phyloP scores from a whole-genome alignment of 2,888 invertebrate genomes.

The Trichacis sp. region DNA sequence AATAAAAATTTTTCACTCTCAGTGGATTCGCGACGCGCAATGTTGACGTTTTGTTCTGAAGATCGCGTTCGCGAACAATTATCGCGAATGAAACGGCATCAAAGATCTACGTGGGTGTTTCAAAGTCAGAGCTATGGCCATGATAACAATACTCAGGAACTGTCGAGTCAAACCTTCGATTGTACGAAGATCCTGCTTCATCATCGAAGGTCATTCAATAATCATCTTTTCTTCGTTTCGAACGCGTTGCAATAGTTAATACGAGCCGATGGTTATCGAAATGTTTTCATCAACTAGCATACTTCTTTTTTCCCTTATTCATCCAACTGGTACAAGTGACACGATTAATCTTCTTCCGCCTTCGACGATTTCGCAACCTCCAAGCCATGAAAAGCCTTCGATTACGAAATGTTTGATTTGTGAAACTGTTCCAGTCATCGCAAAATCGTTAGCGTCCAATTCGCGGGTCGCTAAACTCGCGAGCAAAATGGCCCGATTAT shows the following conservation, averaged over 20 bases:
- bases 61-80: not conserved
- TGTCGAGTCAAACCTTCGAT: not conserved
- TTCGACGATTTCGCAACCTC: not conserved
- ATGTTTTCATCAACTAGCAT: not conserved
- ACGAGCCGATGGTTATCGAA: not conserved
- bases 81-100: not conserved
- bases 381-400: not conserved
- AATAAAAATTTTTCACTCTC: no score
- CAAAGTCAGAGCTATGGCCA: not conserved
- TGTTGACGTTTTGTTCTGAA: no score
- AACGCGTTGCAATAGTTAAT: not conserved
- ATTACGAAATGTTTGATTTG: not conserved
- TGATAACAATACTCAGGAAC: conserved; percentile 1
- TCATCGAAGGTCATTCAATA: not conserved
- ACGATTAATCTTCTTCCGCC: not conserved
- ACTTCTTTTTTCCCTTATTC: no score
- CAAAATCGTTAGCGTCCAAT: not conserved
- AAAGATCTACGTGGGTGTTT: not conserved
- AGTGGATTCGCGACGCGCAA: no score
- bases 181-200: not conserved
- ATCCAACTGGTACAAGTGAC: not conserved
- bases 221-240: not conserved
- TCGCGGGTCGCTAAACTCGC: not conserved
- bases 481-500: not conserved
- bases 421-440: no score